phyloP scores from a whole-genome alignment of 2,797 vertebrate genomes.

The Novumbra hubbsi region DNA sequence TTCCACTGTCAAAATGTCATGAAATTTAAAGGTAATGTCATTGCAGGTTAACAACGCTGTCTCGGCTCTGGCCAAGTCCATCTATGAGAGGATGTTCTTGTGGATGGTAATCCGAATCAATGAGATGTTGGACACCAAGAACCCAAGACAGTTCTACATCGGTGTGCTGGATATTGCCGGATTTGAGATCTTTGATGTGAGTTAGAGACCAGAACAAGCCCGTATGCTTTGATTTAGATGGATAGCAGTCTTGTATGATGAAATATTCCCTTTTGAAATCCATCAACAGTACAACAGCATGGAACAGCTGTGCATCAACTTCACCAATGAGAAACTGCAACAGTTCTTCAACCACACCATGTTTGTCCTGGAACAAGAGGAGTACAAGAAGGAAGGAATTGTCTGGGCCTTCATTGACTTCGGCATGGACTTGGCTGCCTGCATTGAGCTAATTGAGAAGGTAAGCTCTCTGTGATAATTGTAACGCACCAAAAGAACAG shows the following conservation, averaged over 20 bases:
- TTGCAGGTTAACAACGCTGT: constrained; percentile 78
- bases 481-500: background rate
- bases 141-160: constrained; percentile 72
- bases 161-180: constrained; percentile 29
- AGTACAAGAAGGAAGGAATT: constrained; percentile 13
- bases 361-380: too few species aligned
- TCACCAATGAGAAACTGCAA: too few species aligned
- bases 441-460: too few species aligned
- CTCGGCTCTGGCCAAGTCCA: constrained; percentile 74
- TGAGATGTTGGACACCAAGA: constrained; percentile 83
- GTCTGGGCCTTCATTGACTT: constrained; percentile 45
- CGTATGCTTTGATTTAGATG: too few species aligned
- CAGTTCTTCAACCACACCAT: too few species aligned
- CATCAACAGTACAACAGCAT: constrained; percentile 51
- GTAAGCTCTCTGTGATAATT: background rate
- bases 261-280: background rate
- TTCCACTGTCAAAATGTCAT: too few species aligned
- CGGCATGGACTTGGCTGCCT: constrained; percentile 53
- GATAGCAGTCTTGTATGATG: too few species aligned
- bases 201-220: background rate
- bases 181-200: constrained; percentile 29
- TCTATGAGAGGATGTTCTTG: constrained; percentile 74
- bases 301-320: constrained; percentile 54
- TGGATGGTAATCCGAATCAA: constrained; percentile 88
- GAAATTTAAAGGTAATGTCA: too few species aligned